Evolutionary conservation across 2,888 invertebrate genomes (phyloP), one percentile per base, ranked within the genome.

Genomic region (Digitonthophagus gazella): DNA sequence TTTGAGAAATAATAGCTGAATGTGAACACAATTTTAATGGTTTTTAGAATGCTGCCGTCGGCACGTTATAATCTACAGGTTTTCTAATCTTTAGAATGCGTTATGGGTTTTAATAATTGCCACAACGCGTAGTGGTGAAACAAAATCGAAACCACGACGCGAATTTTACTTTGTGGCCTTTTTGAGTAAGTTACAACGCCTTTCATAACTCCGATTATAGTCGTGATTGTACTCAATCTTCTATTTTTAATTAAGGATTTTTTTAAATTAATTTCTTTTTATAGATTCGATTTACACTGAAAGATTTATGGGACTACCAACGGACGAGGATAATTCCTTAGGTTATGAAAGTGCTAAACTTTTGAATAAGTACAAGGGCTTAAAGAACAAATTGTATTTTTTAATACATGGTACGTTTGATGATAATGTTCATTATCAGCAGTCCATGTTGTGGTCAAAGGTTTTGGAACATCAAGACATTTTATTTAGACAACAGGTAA

Each of bases 351-450:
- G 86, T 54, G 91, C 94, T 0, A 92, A 95, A 71, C 86, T 98
- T 3, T 87, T 94, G 20, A 89, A 88, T 70, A 89, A 87, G 75
- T 88, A 86, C 44, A 84, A 86, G 61, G 83, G 82, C 54, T 81
- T 86, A 72, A 82, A 86, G 11, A 86, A 89, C 76, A 96, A 97
- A 81, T 88, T 91, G 72, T 97, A 93, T 83, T 90, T 97, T 81
- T 83, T 99, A 67, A 90, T 97, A 71, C 98, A 98, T 82, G 98
- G 98, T 68, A 97, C 97, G 1, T 90, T 93, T 14, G 96, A 96
- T 79, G 95, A 96, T 81, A 98, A 98, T 83, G 98, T 98, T 0
- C 98, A 98, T 82, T 98, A 96, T 83, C 98, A 98, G 81, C 97
- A 98, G 82, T 92, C 96, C 4, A 95, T 98, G 89, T 87, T 97